Conservation (phyloP, 2,113 vertebrate species). For the Bufo gargarizans region DNA sequence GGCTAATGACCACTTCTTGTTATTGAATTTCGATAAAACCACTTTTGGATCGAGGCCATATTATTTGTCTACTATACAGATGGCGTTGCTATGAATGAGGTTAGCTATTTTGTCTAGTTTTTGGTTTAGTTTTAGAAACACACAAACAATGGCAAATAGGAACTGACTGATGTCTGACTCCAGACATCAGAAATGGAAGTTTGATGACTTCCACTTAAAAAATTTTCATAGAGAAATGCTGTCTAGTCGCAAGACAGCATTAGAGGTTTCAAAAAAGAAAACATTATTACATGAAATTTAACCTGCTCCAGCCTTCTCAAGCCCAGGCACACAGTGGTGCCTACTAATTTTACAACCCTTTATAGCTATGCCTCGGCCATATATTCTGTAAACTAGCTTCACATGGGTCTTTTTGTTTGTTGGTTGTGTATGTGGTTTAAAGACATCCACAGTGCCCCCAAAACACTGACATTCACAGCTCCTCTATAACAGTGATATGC, state of each 20-base stretch:
- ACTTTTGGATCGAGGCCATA: not conserved
- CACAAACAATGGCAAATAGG: not conserved
- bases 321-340: too few species aligned
- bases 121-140: not conserved
- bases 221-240: not conserved
- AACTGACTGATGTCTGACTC: not conserved
- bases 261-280: too few species aligned
- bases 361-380: too few species aligned
- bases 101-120: not conserved
- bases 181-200: not conserved
- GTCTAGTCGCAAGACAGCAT: not conserved
- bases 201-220: not conserved
- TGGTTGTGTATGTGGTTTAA: too few species aligned
- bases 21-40: constrained; percentile 1
- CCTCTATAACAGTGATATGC: too few species aligned
- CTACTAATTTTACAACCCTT: too few species aligned
- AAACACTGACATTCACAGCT: too few species aligned
- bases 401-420: too few species aligned
- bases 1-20: not conserved
- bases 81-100: not conserved
- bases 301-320: too few species aligned
- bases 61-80: not conserved
- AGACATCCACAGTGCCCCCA: too few species aligned
- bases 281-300: too few species aligned
- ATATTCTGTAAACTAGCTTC: too few species aligned